Evolutionary conservation across 2,113 vertebrate genomes (phyloP), one percentile per base, ranked within the genome.

Genomic region (Channa maculata): DNA sequence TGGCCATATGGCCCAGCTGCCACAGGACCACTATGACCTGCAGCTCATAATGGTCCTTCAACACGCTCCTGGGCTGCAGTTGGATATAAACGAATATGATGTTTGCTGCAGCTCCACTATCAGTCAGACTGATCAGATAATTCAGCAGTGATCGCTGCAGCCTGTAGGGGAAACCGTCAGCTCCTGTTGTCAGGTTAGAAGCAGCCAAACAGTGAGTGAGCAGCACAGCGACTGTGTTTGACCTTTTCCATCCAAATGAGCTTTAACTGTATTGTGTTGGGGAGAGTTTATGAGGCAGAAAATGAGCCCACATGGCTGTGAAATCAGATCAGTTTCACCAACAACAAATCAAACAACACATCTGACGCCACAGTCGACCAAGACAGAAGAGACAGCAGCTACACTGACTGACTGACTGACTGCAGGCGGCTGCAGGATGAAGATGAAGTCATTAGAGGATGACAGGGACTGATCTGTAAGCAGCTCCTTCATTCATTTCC

Each of bases 161-260:
- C 64, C 66, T 58, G 2, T 3, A 2, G 75, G 75, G 4, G 67
- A 11, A 13, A 33, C 74, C 2, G n/a, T 1, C 5, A 14, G 45
- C 39, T 37, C 39, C 5, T 33, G 63, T 33, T 0, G 0, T 10
- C 43, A 10, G 8, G 54, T 10, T 15, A 43, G 49, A 51, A 3
- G 46, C 37, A 9, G 70, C 70, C 58, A 65, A 70, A 69, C 50
- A 8, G 59, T 9, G 52, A 70, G 74, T 1, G 65, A 65, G 66
- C 6, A 6, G 46, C 60, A 58, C 43, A n/a, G n/a, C 39, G 55
- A 46, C 50, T 66, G 65, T 51, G 34, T 79, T 46, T 66, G 80
- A 77, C 74, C 64, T 74, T 69, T 78, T 83, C 65, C 80, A 59
- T 77, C 63, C 58, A 36, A 33, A 73, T 6, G 52, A 77, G 69